phyloP scores from a whole-genome alignment of 2,888 invertebrate genomes.

The Rhaphigaster nebulosa region DNA sequence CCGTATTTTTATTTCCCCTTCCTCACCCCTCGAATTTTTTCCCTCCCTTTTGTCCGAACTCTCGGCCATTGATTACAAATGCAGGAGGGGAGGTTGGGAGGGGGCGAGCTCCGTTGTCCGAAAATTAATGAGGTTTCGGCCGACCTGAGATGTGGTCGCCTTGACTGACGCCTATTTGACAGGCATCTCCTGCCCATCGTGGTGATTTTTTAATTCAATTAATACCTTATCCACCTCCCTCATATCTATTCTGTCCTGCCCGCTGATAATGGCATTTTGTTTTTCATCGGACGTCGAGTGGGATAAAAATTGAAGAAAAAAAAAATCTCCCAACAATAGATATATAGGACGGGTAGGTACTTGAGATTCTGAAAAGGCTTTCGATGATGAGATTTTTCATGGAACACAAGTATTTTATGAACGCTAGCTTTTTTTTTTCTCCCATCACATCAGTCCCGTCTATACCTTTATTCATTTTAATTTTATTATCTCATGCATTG shows the following conservation, averaged over 20 bases:
- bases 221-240: constrained; percentile 51
- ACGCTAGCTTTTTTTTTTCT: constrained; percentile 23
- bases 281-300: constrained; percentile 31
- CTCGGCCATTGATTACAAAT: constrained; percentile 57
- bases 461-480: not conserved
- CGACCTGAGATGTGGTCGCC: constrained; percentile 9
- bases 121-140: constrained; percentile 54
- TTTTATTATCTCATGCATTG: not conserved
- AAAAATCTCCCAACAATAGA: constrained; percentile 24
- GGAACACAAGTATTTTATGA: constrained; percentile 26
- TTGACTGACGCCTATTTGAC: constrained; percentile 57
- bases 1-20: constrained; percentile 64
- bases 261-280: constrained; percentile 54
- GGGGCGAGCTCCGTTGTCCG: constrained; percentile 10
- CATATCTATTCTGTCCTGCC: constrained; percentile 50
- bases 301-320: constrained; percentile 31
- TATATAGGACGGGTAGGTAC: constrained; percentile 34
- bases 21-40: constrained; percentile 50
- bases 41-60: constrained; percentile 1
- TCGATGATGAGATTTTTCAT: constrained; percentile 36
- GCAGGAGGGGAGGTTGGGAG: constrained; percentile 35
- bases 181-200: constrained; percentile 32
- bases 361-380: constrained; percentile 49
- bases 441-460: not conserved
- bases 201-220: constrained; percentile 56